Conservation (phyloP, 2,888 invertebrate species). For the Catocala fraxini region DNA sequence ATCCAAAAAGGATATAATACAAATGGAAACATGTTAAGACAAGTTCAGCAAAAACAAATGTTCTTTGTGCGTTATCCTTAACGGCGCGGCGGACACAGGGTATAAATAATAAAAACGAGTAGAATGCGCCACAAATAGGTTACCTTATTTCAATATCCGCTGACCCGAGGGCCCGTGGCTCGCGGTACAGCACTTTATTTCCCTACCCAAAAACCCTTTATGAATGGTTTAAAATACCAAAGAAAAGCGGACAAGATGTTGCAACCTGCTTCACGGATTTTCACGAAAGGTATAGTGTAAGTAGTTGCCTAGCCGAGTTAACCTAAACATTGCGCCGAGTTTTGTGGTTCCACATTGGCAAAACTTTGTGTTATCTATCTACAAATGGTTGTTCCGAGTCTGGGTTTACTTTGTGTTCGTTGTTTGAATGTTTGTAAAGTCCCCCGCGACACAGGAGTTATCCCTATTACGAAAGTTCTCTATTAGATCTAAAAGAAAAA, state of each 20-base stretch:
- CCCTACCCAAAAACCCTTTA: slow-evolving; percentile 57
- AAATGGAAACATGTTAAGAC: neutral
- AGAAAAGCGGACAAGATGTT: neutral
- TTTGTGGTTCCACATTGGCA: too few species aligned
- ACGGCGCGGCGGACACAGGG: slow-evolving; percentile 33
- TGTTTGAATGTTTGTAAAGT: too few species aligned
- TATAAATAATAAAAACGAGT: slow-evolving; percentile 56
- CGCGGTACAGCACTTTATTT: slow-evolving; percentile 62
- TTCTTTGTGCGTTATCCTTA: slow-evolving; percentile 8
- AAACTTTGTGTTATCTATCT: too few species aligned
- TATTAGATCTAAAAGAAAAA: too few species aligned
- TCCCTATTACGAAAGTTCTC: too few species aligned
- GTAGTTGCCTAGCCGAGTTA: too few species aligned
- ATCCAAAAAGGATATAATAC: neutral
- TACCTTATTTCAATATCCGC: slow-evolving; percentile 73
- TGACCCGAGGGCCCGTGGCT: slow-evolving; percentile 59
- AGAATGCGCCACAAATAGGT: slow-evolving; percentile 54
- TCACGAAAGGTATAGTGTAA: too few species aligned
- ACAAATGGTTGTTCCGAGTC: too few species aligned
- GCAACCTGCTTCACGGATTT: neutral
- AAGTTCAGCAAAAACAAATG: slow-evolving; percentile 5
- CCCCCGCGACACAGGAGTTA: too few species aligned
- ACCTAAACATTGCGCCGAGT: too few species aligned
- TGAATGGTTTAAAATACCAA: neutral
- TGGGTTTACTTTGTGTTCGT: too few species aligned